These are phyloP conservation scores for Neopipo cinnamomea DNA, from an alignment of 2,113 vertebrate genomes.

Conservation along the genomic window DNA sequence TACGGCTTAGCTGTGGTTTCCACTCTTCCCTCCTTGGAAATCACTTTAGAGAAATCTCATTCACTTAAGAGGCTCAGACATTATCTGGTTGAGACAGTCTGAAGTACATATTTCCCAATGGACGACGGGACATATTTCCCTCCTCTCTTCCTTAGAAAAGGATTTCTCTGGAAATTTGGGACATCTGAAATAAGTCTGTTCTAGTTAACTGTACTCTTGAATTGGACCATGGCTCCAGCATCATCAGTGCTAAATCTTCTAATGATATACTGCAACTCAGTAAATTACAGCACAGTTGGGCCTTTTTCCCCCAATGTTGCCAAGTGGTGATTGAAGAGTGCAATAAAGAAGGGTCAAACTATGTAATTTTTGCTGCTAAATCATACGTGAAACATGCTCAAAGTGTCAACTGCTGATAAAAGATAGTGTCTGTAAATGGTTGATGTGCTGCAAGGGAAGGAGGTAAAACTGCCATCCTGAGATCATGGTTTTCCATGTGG, in stretches of 20 bases:
- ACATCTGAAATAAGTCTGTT: background rate
- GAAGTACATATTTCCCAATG: background rate
- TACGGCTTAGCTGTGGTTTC: background rate
- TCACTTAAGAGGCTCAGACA: background rate
- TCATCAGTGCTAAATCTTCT: conserved; percentile 13
- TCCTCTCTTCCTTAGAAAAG: background rate
- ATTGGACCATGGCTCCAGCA: background rate
- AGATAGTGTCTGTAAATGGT: background rate
- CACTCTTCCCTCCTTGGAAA: background rate
- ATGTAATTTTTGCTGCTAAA: conserved; percentile 2
- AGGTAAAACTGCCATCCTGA: background rate
- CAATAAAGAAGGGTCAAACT: background rate
- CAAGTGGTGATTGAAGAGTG: conserved; percentile 5
- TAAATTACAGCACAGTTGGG: conserved; percentile 21
- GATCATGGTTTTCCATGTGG: background rate
- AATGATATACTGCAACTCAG: background rate
- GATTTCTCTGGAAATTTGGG: background rate
- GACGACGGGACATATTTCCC: background rate
- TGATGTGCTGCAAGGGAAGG: background rate
- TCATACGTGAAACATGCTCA: background rate
- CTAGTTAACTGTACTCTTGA: background rate
- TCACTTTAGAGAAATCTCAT: background rate
- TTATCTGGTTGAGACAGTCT: background rate
- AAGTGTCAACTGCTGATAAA: background rate
- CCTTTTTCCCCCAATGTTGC: background rate